phyloP scores from a whole-genome alignment of 2,113 vertebrate genomes.

The Polyodon spathula region DNA sequence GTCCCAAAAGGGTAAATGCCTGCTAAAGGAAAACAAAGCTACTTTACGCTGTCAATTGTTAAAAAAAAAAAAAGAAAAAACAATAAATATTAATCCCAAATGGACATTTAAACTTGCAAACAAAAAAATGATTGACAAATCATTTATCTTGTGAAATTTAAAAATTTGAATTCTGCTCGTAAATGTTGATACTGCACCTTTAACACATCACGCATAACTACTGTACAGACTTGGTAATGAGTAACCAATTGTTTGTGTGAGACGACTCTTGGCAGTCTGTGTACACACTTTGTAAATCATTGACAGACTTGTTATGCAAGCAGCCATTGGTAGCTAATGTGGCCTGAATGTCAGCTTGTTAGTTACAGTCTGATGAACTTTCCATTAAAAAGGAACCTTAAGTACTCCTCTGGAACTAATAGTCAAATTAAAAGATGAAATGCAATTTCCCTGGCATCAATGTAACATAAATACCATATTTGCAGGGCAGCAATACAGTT shows the following conservation, averaged over 20 bases:
- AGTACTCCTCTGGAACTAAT: slow-evolving; percentile 27
- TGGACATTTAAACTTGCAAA: too few relatives aligned
- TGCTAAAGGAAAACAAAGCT: too few relatives aligned
- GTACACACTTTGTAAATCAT: slow-evolving; percentile 50
- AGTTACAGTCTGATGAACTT: slow-evolving; percentile 45
- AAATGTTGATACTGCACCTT: slow-evolving; percentile 8
- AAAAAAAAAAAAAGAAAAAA: too few relatives aligned
- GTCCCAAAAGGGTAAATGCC: too few relatives aligned
- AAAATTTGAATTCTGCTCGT: background rate
- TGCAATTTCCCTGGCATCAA: slow-evolving; percentile 12
- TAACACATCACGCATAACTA: slow-evolving; percentile 1
- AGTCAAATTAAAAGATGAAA: slow-evolving; percentile 23
- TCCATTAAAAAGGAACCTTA: slow-evolving; percentile 33
- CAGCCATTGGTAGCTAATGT: slow-evolving; percentile 37
- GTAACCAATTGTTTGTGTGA: slow-evolving; percentile 45
- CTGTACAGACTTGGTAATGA: slow-evolving; percentile 40
- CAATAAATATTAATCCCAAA: too few relatives aligned
- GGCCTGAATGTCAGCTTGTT: slow-evolving; percentile 41
- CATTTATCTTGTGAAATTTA: too few relatives aligned
- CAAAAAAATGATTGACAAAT: too few relatives aligned
- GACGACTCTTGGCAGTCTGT: slow-evolving; percentile 24
- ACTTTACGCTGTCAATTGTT: too few relatives aligned
- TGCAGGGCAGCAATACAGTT: background rate
- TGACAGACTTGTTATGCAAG: slow-evolving; percentile 48
- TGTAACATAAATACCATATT: slow-evolving; percentile 2